phyloP scores from a whole-genome alignment of 2,888 invertebrate genomes.

The Drosophila nr. medialis region DNA sequence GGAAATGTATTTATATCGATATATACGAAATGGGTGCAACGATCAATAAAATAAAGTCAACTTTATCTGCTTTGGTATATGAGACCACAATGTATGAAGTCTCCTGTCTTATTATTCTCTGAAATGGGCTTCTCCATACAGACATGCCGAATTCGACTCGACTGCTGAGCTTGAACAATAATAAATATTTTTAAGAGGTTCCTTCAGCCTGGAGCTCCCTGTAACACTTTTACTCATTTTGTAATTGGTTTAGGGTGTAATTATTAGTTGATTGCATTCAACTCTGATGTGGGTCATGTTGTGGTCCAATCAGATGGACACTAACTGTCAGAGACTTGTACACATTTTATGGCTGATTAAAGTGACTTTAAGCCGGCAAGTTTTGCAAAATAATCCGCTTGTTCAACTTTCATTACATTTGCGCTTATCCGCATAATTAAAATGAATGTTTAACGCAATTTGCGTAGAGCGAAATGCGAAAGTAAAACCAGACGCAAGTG shows the following conservation, averaged over 20 bases:
- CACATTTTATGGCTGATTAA: conserved; percentile 65
- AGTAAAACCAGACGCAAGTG: conserved; percentile 50
- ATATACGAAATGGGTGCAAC: no score
- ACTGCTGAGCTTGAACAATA: background rate
- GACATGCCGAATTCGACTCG: background rate
- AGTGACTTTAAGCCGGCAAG: conserved; percentile 68
- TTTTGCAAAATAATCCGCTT: conserved; percentile 68
- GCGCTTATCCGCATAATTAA: conserved; percentile 80
- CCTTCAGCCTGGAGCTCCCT: background rate
- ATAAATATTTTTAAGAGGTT: background rate
- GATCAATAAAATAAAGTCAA: no score
- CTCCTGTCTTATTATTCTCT: no score
- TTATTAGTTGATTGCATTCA: conserved; percentile 15
- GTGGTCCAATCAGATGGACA: conserved; percentile 46
- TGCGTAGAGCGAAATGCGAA: conserved; percentile 49
- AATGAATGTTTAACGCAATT: conserved; percentile 72
- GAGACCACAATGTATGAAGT: no score
- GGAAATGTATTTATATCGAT: background rate
- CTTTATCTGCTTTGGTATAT: no score
- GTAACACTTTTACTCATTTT: background rate
- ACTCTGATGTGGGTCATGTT: conserved; percentile 19
- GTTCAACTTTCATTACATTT: conserved; percentile 80
- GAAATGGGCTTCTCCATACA: background rate
- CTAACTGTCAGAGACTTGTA: conserved; percentile 51
- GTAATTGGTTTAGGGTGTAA: background rate